A percentile compares a stretch with the other conserved stretches of the same genome.
Conservation (phyloP, 2,797 vertebrate species). For the Fistularia tabacaria region DNA sequence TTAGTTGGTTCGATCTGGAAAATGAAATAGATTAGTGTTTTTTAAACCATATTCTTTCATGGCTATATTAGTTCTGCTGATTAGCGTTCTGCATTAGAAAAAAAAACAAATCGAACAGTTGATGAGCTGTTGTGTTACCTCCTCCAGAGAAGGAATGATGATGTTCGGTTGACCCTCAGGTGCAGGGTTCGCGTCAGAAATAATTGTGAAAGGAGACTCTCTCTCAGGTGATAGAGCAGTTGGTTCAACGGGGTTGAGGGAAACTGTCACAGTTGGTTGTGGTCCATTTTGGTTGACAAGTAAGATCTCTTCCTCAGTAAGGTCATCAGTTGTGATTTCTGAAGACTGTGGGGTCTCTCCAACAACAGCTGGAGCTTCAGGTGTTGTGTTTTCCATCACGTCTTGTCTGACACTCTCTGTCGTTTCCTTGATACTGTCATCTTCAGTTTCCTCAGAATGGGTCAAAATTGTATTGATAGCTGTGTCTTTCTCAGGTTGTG, state of each 20-base stretch:
- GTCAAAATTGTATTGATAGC: neutral
- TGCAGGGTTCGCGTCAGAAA: constrained; percentile 27
- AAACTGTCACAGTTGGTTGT: constrained; percentile 18
- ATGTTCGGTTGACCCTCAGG: constrained; percentile 33
- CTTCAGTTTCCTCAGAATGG: constrained; percentile 27
- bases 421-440: constrained; percentile 15
- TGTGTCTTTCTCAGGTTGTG: neutral
- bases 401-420: constrained; percentile 11
- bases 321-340: constrained; percentile 46
- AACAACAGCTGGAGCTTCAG: constrained; percentile 26
- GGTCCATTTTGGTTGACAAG: constrained; percentile 38
- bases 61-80: too few species aligned
- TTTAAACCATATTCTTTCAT: too few species aligned
- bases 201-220: constrained; percentile 58
- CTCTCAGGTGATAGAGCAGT: constrained; percentile 59
- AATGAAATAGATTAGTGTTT: neutral
- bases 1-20: constrained; percentile 39
- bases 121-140: constrained; percentile 41
- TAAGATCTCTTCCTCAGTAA: constrained; percentile 62
- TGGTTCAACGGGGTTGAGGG: constrained; percentile 31
- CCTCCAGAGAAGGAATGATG: constrained; percentile 35
- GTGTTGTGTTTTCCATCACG: constrained; percentile 17
- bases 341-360: constrained; percentile 30
- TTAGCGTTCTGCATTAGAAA: too few species aligned
- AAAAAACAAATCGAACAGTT: too few species aligned